These are phyloP conservation scores for Platichthys flesus DNA, from an alignment of 2,113 vertebrate genomes.

Conservation along the genomic window DNA sequence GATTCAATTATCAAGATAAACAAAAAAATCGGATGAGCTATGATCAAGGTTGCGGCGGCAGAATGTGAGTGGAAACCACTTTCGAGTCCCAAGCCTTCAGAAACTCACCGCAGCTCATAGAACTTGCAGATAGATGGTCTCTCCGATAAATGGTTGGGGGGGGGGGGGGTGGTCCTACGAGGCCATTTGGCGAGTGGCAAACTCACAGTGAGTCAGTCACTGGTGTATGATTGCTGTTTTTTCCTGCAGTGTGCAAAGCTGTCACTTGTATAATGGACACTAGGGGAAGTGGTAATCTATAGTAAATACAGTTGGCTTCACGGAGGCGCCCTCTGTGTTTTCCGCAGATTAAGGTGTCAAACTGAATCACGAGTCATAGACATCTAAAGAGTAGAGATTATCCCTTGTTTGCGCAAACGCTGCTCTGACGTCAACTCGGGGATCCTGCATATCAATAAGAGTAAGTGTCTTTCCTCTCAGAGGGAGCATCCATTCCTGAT, in stretches of 20 bases:
- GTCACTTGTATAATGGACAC: constrained; percentile 73
- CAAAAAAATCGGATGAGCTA: constrained; percentile 9
- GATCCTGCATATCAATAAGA: constrained; percentile 22
- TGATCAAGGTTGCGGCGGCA: constrained; percentile 49
- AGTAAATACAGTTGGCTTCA: constrained; percentile 76
- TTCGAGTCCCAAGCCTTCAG: constrained; percentile 4
- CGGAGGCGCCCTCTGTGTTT: constrained; percentile 68
- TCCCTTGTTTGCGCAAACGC: constrained; percentile 45
- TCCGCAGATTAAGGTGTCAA: constrained; percentile 78
- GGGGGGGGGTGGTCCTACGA: constrained; percentile 47
- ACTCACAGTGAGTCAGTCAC: constrained; percentile 69
- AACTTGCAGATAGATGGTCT: constrained; percentile 38
- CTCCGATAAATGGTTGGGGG: constrained; percentile 36
- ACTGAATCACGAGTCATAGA: constrained; percentile 71
- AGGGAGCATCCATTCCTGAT: constrained; percentile 29
- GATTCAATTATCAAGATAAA: constrained; percentile 49
- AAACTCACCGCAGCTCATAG: constrained; percentile 10
- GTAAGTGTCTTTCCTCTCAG: constrained; percentile 38
- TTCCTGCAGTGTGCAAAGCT: constrained; percentile 71
- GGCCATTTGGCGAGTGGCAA: constrained; percentile 56
- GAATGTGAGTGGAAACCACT: constrained; percentile 26
- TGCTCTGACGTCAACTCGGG: constrained; percentile 45
- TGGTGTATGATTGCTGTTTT: constrained; percentile 73
- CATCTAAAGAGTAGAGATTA: constrained; percentile 69
- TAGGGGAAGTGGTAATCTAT: constrained; percentile 77